Evolutionary conservation across 23 tunicate species (phyloP), one percentile per base, ranked within the genome.

Genomic region (Styela clava): DNA sequence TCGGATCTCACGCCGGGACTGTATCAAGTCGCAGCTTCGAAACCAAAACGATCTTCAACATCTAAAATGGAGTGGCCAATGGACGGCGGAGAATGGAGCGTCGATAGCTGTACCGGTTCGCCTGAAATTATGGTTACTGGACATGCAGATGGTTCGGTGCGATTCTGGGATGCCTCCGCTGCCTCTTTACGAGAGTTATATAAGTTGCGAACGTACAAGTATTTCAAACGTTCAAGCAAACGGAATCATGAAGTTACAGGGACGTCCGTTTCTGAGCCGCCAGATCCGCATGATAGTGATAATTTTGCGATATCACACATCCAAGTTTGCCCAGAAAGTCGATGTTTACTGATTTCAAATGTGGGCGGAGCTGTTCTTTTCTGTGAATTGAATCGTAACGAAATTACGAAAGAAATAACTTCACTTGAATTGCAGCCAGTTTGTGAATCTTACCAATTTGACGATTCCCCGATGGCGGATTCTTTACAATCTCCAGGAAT

Each of bases 131-230:
- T 94, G 28, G 83, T 88, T 23, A 87, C 93, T 25, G 98, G 98
- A 2, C 98, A 94, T 63, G 94, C 85, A 3, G 93, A 87, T 77
- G 98, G 98, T 2, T 76, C 84, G n/a, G 84, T 94, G n/a, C 63
- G 89, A 31, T 94, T 94, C 78, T 94, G 98, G 98, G 92, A 86
- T 31, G 84, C 97, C 22, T 74, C 89, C 33, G 70, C 87, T 32
- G 97, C 64, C 70, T 79, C 68, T 22, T 76, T 88, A 25, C 83
- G 82, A 52, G 69, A 83, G 2, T 25, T 91, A 2, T 91, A 86
- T 83, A 85, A 91, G 52, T 67, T 91, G 23, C 87, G 97, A 61
- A 91, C 97, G 35, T 31, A 82, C 33, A 91, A 86, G 52, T 74
- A 82, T 63, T 91, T 91, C 83, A 76, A 82, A 73, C 74, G 76